Percentiles rank a stretch among this genome's conserved stretches.
phyloP scores from a whole-genome alignment of 1,140 invertebrate species.

The Drosophila nigromelanica region DNA sequence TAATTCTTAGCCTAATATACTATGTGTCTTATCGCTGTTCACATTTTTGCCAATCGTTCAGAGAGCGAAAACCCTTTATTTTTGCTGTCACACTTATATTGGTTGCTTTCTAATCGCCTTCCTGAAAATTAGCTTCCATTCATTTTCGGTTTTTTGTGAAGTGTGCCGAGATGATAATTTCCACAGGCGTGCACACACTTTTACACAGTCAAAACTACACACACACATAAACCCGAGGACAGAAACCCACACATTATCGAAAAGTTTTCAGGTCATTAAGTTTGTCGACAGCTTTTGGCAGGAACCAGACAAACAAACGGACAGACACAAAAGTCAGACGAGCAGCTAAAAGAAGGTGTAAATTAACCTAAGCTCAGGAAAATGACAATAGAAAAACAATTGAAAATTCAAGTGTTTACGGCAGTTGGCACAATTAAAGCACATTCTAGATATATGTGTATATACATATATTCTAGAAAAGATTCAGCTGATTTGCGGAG shows the following conservation, averaged over 20 bases:
- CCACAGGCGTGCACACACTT: constrained; percentile 46
- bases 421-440: constrained; percentile 62
- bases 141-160: constrained; percentile 53
- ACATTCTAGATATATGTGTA: constrained; percentile 6
- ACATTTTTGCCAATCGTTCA: constrained; percentile 44
- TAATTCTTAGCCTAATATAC: constrained; percentile 5
- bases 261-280: constrained; percentile 82
- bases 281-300: constrained; percentile 62
- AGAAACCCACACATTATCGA: constrained; percentile 70
- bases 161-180: constrained; percentile 74
- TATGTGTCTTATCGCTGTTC: constrained; percentile 26
- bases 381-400: constrained; percentile 74
- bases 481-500: constrained; percentile 13
- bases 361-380: constrained; percentile 36
- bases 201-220: constrained; percentile 25
- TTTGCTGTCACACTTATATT: constrained; percentile 39
- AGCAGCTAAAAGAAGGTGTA: constrained; percentile 26
- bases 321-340: constrained; percentile 2
- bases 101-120: constrained; percentile 67
- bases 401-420: constrained; percentile 57
- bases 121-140: constrained; percentile 66
- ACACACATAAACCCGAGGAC: constrained; percentile 25
- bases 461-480: constrained; percentile 6
- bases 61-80: constrained; percentile 31
- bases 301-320: constrained; percentile 22